These are phyloP conservation scores for Ptychodera flava DNA, from an alignment of 35 echinoderm and acorn worm species.

Conservation along the genomic window DNA sequence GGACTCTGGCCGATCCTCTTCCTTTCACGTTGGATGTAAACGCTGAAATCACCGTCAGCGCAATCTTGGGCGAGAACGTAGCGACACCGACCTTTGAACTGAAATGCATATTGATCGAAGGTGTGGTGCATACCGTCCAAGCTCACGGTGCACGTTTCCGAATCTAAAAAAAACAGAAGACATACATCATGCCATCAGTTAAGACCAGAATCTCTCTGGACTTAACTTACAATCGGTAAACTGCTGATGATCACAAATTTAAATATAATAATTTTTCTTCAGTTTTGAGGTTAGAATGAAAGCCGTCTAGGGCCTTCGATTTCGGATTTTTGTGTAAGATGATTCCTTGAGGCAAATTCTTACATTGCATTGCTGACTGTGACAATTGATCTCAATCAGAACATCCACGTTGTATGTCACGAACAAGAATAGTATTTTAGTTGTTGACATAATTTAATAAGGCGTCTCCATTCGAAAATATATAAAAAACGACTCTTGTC, in stretches of 20 bases:
- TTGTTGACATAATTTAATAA: no score
- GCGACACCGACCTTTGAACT: slow-evolving; percentile 31
- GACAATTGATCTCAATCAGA: no score
- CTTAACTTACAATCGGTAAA: slow-evolving; percentile 3
- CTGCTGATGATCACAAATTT: slow-evolving; percentile 3
- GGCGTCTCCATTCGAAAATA: no score
- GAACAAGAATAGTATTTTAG: no score
- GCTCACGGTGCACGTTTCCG: slow-evolving; percentile 29
- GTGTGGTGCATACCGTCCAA: background rate
- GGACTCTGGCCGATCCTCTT: slow-evolving; percentile 3
- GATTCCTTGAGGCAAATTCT: background rate
- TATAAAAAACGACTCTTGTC: no score
- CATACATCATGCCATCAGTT: background rate
- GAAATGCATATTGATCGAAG: slow-evolving; percentile 20
- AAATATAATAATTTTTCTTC: background rate
- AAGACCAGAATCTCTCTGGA: background rate
- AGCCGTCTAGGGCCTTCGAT: no score
- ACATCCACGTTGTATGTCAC: no score
- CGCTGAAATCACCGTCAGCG: slow-evolving; percentile 22
- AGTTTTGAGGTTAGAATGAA: slow-evolving; percentile 4
- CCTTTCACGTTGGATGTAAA: slow-evolving; percentile 35
- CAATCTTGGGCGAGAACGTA: slow-evolving; percentile 50
- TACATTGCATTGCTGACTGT: background rate
- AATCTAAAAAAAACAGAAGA: background rate
- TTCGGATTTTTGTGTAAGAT: background rate